phyloP scores from a whole-genome alignment of 2,797 vertebrate species.

The Paedocypris micromegethes region DNA sequence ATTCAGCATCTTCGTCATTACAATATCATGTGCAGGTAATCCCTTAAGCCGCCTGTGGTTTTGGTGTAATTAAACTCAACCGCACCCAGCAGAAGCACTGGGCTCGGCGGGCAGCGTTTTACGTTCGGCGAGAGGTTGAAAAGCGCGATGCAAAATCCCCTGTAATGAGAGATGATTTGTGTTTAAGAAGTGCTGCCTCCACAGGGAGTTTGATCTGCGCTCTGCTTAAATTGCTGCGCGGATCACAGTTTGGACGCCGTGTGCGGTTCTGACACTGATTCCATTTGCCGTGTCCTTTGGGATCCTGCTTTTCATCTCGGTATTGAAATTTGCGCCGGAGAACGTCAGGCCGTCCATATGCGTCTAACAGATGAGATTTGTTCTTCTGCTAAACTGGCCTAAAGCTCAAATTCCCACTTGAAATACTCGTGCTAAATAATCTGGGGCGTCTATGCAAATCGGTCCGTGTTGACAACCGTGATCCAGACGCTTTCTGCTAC shows the following conservation, averaged over 20 bases:
- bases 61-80: slow-evolving; percentile 31
- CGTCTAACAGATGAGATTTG: not conserved
- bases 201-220: slow-evolving; percentile 1
- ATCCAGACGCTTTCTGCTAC: not conserved
- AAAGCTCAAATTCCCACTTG: not conserved
- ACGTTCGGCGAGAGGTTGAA: not conserved
- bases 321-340: slow-evolving; percentile 14
- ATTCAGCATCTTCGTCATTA: slow-evolving; percentile 25
- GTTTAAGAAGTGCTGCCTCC: not conserved
- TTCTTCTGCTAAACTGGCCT: not conserved
- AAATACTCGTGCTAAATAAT: not conserved
- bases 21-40: slow-evolving; percentile 44
- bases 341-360: not conserved
- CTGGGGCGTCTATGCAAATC: not conserved
- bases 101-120: not conserved
- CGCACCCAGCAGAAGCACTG: slow-evolving; percentile 18
- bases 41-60: slow-evolving; percentile 38
- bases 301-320: not conserved
- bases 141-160: slow-evolving; percentile 6
- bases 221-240: not conserved
- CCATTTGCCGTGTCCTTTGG: slow-evolving; percentile 5
- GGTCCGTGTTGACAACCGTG: too few species aligned
- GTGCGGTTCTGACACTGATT: not conserved
- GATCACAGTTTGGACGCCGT: not conserved
- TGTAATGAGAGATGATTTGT: slow-evolving; percentile 14